Evolutionary conservation across 2,888 invertebrate species (phyloP).

Genomic region (Conchocele bisecta): DNA sequence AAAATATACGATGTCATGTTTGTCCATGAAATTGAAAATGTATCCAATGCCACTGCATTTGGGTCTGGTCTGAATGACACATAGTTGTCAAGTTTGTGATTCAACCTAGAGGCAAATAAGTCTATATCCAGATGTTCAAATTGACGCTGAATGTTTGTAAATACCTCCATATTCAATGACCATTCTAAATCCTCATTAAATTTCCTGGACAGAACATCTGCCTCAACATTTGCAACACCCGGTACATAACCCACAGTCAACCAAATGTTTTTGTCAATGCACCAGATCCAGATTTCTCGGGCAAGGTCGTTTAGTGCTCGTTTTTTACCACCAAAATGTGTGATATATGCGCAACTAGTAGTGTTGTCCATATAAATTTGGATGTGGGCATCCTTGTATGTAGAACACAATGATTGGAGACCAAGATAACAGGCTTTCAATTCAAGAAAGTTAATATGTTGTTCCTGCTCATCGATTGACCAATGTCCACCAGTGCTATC

Average conservation of each 20-base stretch:
- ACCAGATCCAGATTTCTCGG: conserved; percentile 19
- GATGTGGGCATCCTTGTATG: not conserved
- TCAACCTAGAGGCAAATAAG: not conserved
- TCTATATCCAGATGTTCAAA: not conserved
- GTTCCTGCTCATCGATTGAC: conserved; percentile 11
- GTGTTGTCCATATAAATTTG: conserved; percentile 1
- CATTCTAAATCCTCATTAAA: conserved; percentile 23
- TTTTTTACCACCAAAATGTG: conserved; percentile 7
- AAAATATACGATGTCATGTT: not conserved
- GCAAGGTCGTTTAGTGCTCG: conserved; percentile 2
- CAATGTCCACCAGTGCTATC: conserved; percentile 2
- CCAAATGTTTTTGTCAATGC: conserved; percentile 3
- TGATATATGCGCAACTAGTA: conserved; percentile 1
- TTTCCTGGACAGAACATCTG: conserved; percentile 1
- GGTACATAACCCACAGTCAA: not conserved
- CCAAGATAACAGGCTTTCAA: conserved; percentile 12
- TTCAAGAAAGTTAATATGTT: conserved; percentile 41
- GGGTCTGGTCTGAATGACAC: conserved; percentile 1
- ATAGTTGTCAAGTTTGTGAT: not conserved
- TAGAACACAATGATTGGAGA: not conserved
- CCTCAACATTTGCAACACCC: conserved; percentile 1
- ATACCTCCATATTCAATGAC: not conserved
- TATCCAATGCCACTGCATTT: conserved; percentile 3
- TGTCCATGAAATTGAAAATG: conserved; percentile 4
- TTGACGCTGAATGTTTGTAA: not conserved